These are phyloP conservation scores for Cephus spinipes DNA, from an alignment of 2,888 invertebrate genomes.

Conservation along the genomic window DNA sequence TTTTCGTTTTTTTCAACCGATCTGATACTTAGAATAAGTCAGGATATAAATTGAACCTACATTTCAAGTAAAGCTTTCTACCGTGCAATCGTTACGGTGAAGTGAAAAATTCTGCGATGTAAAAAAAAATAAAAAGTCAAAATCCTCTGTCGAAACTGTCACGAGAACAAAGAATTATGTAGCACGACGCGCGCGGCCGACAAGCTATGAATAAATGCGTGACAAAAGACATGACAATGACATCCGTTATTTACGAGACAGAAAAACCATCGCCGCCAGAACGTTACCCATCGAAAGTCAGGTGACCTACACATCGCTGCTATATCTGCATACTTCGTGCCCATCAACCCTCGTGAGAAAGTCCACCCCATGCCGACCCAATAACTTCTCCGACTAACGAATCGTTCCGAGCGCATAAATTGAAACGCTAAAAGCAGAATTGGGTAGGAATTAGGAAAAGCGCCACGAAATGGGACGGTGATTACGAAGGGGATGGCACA, in stretches of 20 bases:
- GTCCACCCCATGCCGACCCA: not conserved
- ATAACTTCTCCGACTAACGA: conserved; percentile 40
- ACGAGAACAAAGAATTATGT: not conserved
- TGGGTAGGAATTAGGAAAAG: conserved; percentile 61
- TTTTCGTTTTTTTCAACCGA: not conserved
- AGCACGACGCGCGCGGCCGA: not conserved
- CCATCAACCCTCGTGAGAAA: not conserved
- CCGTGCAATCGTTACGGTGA: not conserved
- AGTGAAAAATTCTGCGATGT: not conserved
- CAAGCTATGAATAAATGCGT: not conserved
- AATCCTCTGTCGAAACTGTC: not conserved
- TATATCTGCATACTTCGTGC: not conserved
- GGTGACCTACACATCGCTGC: not conserved
- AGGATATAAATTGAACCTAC: not conserved
- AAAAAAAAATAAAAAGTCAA: not conserved
- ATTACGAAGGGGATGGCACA: conserved; percentile 35
- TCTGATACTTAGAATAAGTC: not conserved
- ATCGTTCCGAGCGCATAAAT: conserved; percentile 58
- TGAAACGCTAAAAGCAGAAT: conserved; percentile 64
- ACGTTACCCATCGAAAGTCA: not conserved
- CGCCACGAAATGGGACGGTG: conserved; percentile 50
- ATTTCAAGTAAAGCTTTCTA: not conserved
- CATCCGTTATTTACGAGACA: not conserved
- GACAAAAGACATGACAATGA: not conserved
- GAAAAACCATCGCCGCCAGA: not conserved